A percentile compares a stretch with the other conserved stretches of the same genome.
Evolutionary conservation across 1,140 invertebrate species (phyloP).

Genomic region (Trichonephila clavipes): DNA sequence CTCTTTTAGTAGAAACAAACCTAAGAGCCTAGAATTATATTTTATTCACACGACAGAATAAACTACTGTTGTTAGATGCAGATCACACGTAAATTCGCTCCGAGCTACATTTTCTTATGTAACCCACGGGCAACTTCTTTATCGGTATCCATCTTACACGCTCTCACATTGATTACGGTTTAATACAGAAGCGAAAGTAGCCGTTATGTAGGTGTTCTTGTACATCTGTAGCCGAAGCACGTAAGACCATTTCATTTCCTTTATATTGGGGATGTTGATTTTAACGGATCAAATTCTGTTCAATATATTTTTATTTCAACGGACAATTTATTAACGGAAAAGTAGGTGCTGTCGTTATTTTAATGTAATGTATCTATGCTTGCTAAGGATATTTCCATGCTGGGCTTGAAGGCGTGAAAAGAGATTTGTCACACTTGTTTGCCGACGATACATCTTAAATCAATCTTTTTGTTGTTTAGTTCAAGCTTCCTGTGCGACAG

Average conservation of each 20-base stretch:
- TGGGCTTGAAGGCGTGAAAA: too few species aligned
- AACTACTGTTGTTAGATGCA: neutral
- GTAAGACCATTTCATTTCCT: slow-evolving; percentile 21
- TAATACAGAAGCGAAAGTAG: slow-evolving; percentile 43
- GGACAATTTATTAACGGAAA: neutral
- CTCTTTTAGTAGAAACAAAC: neutral
- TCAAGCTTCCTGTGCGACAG: too few species aligned
- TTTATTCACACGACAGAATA: neutral
- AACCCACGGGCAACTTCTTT: neutral
- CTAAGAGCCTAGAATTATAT: neutral
- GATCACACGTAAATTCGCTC: neutral
- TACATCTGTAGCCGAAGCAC: slow-evolving; percentile 7
- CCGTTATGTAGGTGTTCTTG: slow-evolving; percentile 29
- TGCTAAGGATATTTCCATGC: neutral
- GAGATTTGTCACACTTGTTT: too few species aligned
- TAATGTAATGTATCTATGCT: neutral
- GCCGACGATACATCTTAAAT: too few species aligned
- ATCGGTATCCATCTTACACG: slow-evolving; percentile 35
- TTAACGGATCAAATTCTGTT: slow-evolving; percentile 15
- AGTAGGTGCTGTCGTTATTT: neutral
- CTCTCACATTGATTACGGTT: neutral
- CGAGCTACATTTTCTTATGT: slow-evolving; percentile 13
- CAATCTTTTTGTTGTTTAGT: too few species aligned
- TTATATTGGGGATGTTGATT: neutral
- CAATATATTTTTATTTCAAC: neutral